Evolutionary conservation across 2,888 invertebrate genomes (phyloP).

Genomic region (Creontiades dilutus): DNA sequence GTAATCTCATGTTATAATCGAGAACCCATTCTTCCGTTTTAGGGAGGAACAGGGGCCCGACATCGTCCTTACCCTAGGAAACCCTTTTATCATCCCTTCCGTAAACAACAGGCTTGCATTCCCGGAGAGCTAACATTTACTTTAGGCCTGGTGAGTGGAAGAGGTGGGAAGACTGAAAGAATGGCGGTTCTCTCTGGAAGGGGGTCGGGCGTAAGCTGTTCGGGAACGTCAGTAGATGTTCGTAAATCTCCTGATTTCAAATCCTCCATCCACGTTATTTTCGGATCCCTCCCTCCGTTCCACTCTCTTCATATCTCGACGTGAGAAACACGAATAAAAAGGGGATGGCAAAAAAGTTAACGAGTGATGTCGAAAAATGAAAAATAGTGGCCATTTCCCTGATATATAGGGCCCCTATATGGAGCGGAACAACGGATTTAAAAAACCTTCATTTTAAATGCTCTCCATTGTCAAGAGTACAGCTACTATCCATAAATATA

Average conservation of each 20-base stretch:
- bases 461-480: too few relatives aligned
- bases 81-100: slow-evolving; percentile 27
- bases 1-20: slow-evolving; percentile 39
- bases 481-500: too few relatives aligned
- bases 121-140: slow-evolving; percentile 38
- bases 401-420: too few relatives aligned
- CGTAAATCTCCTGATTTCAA: slow-evolving; percentile 32
- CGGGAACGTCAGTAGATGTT: slow-evolving; percentile 21
- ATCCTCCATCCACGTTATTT: not conserved
- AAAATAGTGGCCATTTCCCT: not conserved
- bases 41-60: not conserved
- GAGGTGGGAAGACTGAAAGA: not conserved
- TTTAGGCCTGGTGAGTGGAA: not conserved
- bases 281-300: not conserved
- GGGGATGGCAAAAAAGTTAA: not conserved
- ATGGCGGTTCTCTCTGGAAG: not conserved
- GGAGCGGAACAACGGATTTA: too few relatives aligned
- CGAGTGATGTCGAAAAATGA: slow-evolving; percentile 9
- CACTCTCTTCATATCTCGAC: not conserved
- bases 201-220: not conserved
- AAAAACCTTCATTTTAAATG: too few relatives aligned
- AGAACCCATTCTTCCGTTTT: slow-evolving; percentile 12
- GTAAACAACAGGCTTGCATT: slow-evolving; percentile 33
- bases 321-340: not conserved
- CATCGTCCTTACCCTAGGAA: slow-evolving; percentile 15